Evolutionary conservation across 2,888 invertebrate genomes (phyloP), one percentile per base, ranked within the genome.

Genomic region (Xiphydria camelus): DNA sequence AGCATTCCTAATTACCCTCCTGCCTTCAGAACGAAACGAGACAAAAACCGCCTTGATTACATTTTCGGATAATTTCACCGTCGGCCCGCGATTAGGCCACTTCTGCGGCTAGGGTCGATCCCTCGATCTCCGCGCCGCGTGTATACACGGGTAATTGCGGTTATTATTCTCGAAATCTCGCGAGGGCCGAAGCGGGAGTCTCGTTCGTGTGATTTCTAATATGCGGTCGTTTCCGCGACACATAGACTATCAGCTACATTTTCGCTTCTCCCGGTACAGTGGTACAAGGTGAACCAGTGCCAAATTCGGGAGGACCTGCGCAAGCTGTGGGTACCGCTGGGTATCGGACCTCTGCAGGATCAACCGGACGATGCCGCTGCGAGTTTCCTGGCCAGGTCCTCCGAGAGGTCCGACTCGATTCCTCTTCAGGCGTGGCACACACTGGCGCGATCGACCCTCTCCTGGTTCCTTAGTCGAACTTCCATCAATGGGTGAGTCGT

Each of bases 401-500:
- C 85, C 54, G 87, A 88, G 57, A 89, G 91, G 73, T 89, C 91
- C 2, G 88, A 91, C 60, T 89, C 89, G 82, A 77, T 96, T 45
- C 86, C 93, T 77, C 85, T 90, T 18, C 94, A 98, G 77, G 80
- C 95, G 51, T 94, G 91, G 87, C 92, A 96, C 77, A 84, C 91
- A 23, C 62, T 97, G 23, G 91, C 90, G 10, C 88, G 89, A 63
- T 83, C 89, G n/a, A 77, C 96, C 26, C 82, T 97, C 14, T 86
- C 88, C 53, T 85, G 88, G 78, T 94, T 97, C 79, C 89, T 96
- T 87, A 91, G 94, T 20, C 88, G 91, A 73, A 98, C 97, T 2
- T 94, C 94, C 60, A 91, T 95, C 55, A 98, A 97, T 78, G 96
- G 96, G 85, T 92, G 76, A 84, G 85, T 82, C n/a, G n/a, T n/a